These are phyloP conservation scores for Xenopus borealis DNA, from an alignment of 2,113 vertebrate genomes.

Conservation along the genomic window DNA sequence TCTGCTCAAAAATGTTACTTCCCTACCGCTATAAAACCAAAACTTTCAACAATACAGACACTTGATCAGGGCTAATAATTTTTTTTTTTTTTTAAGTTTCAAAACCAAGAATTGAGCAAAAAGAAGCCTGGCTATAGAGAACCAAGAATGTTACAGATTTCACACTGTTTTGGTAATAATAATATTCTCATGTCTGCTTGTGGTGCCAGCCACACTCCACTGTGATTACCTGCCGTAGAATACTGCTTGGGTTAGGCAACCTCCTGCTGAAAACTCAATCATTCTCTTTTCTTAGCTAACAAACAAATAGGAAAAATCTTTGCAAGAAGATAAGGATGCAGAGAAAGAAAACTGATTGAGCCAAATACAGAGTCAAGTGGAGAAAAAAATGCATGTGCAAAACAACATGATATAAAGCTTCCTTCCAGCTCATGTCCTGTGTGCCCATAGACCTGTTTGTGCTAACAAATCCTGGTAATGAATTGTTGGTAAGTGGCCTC, in stretches of 20 bases:
- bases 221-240: conserved; percentile 12
- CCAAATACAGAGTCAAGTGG: background rate
- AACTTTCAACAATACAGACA: no score
- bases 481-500: conserved; percentile 43
- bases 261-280: conserved; percentile 12
- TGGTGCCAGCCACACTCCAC: background rate
- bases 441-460: conserved; percentile 17
- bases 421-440: background rate
- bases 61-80: no score
- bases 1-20: no score
- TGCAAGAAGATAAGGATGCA: background rate
- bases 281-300: conserved; percentile 7
- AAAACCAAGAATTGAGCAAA: no score
- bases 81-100: no score
- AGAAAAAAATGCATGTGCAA: background rate
- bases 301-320: conserved; percentile 7
- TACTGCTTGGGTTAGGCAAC: background rate
- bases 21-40: no score
- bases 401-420: background rate
- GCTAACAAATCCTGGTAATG: conserved; percentile 26
- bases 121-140: background rate
- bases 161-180: background rate
- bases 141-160: background rate
- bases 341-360: background rate
- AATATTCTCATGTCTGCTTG: background rate